Evolutionary conservation across 2,797 vertebrate species (phyloP), one percentile per base, ranked within the genome.

Genomic region (Pangasius macronema): DNA sequence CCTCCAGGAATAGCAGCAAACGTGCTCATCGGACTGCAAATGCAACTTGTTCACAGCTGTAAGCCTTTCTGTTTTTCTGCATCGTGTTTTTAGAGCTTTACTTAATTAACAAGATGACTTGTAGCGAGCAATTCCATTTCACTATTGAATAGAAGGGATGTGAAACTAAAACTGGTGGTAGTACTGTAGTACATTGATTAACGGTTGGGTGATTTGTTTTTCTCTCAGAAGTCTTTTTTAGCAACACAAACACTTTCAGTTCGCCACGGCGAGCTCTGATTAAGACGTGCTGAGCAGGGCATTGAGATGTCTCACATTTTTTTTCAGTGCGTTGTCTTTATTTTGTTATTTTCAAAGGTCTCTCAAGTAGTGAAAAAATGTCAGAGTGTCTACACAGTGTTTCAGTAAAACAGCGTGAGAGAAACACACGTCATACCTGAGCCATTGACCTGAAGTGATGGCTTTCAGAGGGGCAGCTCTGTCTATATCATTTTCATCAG

Each of bases 281-380:
- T 55, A 79, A 61, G 72, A 73, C 36, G 46, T 46, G 14, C 77
- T 83, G 82, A 83, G 75, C 79, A 80, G 14, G 68, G 42, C 51
- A 81, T 79, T 68, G 72, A 87, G 65, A 79, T 57, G 49, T 88
- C 86, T 81, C 65, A 5, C 1, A 42, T 42, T 83, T 59, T 84
- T 72, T 86, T 89, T 82, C 46, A 75, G 73, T 68, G 70, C 39
- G 49, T n/a, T 82, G 42, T 88, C 59, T 68, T 30, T 73, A 82
- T 90, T 87, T 89, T 85, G 70, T 79, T 90, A 87, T 90, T 84
- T 90, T 81, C 85, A 87, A 80, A 85, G 73, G 65, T 88, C 53
- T 81, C 65, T 85, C 85, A 87, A 79, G 39, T 72, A 81, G 27
- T 33, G 77, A 5, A 87, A 87, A 68, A 73, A 67, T 82, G 76